Evolutionary conservation across 2,797 vertebrate genomes (phyloP).

Genomic region (Lepus townsendii): DNA sequence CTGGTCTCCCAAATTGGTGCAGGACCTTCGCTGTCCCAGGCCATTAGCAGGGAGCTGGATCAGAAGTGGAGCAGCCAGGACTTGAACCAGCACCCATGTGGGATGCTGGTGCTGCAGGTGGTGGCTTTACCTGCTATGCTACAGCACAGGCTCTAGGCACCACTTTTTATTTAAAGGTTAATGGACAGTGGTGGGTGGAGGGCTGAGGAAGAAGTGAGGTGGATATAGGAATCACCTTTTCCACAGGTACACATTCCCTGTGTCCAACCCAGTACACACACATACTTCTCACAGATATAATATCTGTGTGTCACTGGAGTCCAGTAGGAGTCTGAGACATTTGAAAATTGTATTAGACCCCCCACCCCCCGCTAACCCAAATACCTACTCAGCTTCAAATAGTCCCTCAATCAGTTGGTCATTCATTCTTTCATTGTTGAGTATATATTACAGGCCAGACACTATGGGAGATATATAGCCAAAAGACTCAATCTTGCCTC

Average conservation of each 20-base stretch:
- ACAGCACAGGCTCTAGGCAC: too few species aligned
- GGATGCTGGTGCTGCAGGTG: too few species aligned
- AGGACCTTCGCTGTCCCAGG: too few species aligned
- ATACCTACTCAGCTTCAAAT: slow-evolving; percentile 27
- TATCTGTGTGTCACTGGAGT: background rate
- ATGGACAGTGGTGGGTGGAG: background rate
- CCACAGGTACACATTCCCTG: background rate
- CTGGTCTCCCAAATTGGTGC: too few species aligned
- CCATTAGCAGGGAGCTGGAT: too few species aligned
- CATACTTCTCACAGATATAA: background rate
- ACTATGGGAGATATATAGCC: background rate
- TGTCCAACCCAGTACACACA: background rate
- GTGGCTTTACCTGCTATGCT: too few species aligned
- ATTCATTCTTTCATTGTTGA: slow-evolving; percentile 47
- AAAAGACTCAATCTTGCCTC: slow-evolving; percentile 1
- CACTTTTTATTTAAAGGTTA: background rate
- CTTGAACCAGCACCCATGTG: too few species aligned
- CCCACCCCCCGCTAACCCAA: background rate
- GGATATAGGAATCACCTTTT: slow-evolving; percentile 14
- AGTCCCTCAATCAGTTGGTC: background rate
- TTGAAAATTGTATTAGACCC: background rate
- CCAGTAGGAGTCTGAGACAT: background rate
- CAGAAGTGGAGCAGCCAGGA: too few species aligned
- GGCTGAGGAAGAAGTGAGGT: background rate
- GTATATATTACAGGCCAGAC: background rate